Conservation (phyloP, 2,113 vertebrate genomes). For the Serinus canaria region DNA sequence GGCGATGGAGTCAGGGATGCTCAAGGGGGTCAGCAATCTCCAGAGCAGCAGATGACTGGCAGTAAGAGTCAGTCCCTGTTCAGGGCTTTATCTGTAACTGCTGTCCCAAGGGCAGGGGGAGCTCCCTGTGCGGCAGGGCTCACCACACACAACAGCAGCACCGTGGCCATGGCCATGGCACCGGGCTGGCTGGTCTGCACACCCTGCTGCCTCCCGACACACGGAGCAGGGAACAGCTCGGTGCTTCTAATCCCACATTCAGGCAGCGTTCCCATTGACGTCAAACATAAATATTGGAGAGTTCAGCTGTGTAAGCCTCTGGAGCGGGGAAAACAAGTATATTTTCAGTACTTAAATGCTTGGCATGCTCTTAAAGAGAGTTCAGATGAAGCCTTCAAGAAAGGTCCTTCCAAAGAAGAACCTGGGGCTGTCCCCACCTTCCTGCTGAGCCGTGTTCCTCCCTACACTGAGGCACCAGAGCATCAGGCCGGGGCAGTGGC, state of each 20-base stretch:
- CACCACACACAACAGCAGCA: fast-evolving
- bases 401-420: neutral
- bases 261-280: neutral
- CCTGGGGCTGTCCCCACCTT: neutral
- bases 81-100: neutral
- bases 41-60: neutral
- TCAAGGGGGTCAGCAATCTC: neutral
- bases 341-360: conserved; percentile 2
- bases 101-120: fast-evolving
- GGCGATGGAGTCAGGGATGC: fast-evolving
- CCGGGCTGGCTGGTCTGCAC: fast-evolving
- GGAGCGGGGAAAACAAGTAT: neutral
- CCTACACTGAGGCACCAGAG: fast-evolving
- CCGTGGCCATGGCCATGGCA: fast-evolving
- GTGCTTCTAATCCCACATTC: neutral
- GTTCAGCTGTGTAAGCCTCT: conserved; percentile 35
- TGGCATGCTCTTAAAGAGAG: neutral
- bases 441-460: neutral
- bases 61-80: neutral
- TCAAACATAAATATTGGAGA: conserved; percentile 35
- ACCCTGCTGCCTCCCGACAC: neutral
- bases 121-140: neutral
- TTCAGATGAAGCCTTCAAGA: neutral
- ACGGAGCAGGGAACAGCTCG: neutral
- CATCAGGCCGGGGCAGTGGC: neutral